Percentiles rank a stretch among this genome's conserved stretches.
Evolutionary conservation across 2,888 invertebrate species (phyloP).

Genomic region (Petrophora chlorosata): DNA sequence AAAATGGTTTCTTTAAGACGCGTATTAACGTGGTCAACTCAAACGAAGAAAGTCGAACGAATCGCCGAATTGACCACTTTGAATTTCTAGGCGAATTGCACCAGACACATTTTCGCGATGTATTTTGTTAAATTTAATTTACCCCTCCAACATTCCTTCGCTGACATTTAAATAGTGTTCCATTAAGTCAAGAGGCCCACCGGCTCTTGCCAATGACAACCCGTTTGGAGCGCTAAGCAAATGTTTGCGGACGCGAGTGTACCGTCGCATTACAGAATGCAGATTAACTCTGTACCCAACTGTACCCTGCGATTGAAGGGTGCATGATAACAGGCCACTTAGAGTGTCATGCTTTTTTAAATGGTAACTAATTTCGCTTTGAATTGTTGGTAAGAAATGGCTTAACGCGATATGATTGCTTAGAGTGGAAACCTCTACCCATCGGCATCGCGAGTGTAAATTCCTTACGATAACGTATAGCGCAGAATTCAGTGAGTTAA

Average conservation of each 20-base stretch:
- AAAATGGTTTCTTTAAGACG: no score
- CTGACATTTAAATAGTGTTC: slow-evolving; percentile 45
- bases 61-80: no score
- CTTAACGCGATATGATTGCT: neutral
- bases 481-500: no score
- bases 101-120: no score
- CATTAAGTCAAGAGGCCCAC: slow-evolving; percentile 69
- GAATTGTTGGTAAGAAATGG: slow-evolving; percentile 15
- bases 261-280: slow-evolving; percentile 63
- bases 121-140: no score
- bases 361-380: slow-evolving; percentile 32
- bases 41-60: no score
- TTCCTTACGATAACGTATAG: no score
- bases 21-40: no score
- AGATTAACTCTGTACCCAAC: slow-evolving; percentile 53
- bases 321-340: slow-evolving; percentile 52
- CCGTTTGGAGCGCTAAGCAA: slow-evolving; percentile 68
- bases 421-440: no score
- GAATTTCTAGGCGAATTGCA: no score
- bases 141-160: slow-evolving; percentile 9
- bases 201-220: slow-evolving; percentile 63
- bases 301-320: slow-evolving; percentile 59
- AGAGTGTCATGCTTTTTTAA: slow-evolving; percentile 36
- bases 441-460: no score
- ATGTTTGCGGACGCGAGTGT: slow-evolving; percentile 74